Percentiles rank a stretch among this genome's conserved stretches.
Conservation (phyloP, 2,797 vertebrate species). For the Myotis daubentonii region DNA sequence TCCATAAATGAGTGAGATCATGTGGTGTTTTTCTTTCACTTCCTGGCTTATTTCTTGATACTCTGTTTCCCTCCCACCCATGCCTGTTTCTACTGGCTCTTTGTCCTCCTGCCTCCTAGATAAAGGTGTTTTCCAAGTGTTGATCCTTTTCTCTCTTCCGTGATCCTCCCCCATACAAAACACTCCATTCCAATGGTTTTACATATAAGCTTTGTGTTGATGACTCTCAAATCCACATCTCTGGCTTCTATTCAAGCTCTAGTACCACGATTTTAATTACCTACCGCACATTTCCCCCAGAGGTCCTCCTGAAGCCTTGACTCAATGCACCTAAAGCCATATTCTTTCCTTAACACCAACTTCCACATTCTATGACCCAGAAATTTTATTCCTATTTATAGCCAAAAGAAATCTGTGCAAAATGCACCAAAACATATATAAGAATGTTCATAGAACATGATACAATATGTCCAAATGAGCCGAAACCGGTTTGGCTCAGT, state of each 20-base stretch:
- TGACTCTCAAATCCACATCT: background rate
- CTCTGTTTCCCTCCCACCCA: background rate
- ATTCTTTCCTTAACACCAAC: slow-evolving; percentile 46
- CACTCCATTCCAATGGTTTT: slow-evolving; percentile 33
- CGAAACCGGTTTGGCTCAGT: no score
- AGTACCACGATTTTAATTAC: slow-evolving; percentile 29
- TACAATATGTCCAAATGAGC: background rate
- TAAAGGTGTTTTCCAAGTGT: slow-evolving; percentile 32
- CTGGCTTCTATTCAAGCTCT: background rate
- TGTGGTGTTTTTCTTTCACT: no score
- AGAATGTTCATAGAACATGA: background rate
- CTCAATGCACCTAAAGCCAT: background rate
- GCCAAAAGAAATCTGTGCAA: background rate
- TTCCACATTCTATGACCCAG: background rate
- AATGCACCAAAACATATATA: background rate
- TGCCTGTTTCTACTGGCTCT: background rate
- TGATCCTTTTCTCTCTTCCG: background rate
- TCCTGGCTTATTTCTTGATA: background rate
- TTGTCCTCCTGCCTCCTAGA: background rate
- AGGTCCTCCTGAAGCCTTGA: background rate
- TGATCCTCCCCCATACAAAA: background rate
- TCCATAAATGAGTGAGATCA: no score
- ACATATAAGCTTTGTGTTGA: background rate
- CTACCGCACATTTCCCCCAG: background rate
- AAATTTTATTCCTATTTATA: background rate